phyloP scores from a whole-genome alignment of 2,113 vertebrate genomes.

The Gopherus flavomarginatus region DNA sequence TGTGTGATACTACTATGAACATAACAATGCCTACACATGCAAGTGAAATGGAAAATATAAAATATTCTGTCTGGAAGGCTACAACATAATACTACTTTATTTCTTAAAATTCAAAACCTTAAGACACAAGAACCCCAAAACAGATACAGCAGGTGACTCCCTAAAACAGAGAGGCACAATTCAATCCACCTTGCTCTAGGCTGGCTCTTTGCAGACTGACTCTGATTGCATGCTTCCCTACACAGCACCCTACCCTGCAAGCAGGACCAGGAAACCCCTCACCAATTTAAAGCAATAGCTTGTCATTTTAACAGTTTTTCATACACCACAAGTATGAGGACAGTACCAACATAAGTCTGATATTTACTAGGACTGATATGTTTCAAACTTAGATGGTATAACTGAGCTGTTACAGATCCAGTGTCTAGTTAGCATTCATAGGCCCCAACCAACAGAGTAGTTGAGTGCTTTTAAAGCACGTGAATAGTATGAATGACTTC shows the following conservation, averaged over 20 bases:
- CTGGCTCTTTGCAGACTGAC: neutral
- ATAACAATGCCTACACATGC: too few species aligned
- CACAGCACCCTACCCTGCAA: neutral
- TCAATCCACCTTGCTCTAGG: neutral
- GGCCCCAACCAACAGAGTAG: neutral
- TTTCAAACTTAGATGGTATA: neutral
- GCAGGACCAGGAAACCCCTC: neutral
- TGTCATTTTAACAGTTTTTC: neutral
- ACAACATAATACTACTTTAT: neutral
- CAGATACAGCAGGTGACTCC: neutral
- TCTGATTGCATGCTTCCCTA: neutral
- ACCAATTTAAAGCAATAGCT: neutral
- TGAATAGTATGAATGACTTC: neutral
- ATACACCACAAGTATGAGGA: neutral
- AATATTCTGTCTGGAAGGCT: too few species aligned
- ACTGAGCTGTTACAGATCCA: neutral
- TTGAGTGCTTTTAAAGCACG: neutral
- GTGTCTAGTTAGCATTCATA: neutral
- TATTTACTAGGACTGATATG: neutral
- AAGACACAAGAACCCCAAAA: neutral
- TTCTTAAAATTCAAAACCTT: neutral
- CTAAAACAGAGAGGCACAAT: neutral
- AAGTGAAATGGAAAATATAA: too few species aligned
- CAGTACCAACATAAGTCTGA: neutral
- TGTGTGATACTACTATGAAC: neutral